A percentile compares a stretch with the other conserved stretches of the same genome.
phyloP scores from a whole-genome alignment of 2,113 vertebrate genomes.

The Regulus satrapa region DNA sequence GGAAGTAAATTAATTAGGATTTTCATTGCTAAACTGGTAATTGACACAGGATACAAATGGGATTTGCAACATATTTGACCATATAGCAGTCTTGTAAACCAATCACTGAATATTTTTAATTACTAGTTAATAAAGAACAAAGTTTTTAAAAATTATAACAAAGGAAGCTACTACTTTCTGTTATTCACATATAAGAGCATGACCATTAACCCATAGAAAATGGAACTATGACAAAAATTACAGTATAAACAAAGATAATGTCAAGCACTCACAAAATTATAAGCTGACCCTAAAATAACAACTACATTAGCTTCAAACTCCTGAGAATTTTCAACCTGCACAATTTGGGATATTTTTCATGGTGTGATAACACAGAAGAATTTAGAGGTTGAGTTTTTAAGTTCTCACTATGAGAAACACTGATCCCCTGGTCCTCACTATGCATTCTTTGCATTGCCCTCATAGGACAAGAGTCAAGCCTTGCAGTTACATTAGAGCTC shows the following conservation, averaged over 20 bases:
- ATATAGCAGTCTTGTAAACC: neutral
- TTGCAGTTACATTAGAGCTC: neutral
- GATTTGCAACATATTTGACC: neutral
- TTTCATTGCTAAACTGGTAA: neutral
- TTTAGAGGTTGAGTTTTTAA: neutral
- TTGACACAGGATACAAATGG: neutral
- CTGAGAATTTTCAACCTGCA: neutral
- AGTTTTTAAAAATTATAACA: neutral
- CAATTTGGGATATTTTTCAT: neutral
- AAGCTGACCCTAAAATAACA: neutral
- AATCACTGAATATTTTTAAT: neutral
- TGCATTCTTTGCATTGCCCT: rapidly evolving
- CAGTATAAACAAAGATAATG: neutral
- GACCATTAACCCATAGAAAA: neutral
- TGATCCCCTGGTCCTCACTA: neutral
- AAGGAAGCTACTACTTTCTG: neutral
- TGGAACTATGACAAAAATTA: neutral
- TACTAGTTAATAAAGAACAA: neutral
- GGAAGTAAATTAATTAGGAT: neutral
- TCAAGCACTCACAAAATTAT: neutral
- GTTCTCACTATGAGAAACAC: neutral
- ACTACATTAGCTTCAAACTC: neutral
- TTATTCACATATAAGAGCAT: neutral
- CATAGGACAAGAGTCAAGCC: neutral
- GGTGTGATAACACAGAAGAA: neutral